Base-by-base conservation (phyloP, 2,797 vertebrate genomes). In the Cercopithecus hamlyni region DNA sequence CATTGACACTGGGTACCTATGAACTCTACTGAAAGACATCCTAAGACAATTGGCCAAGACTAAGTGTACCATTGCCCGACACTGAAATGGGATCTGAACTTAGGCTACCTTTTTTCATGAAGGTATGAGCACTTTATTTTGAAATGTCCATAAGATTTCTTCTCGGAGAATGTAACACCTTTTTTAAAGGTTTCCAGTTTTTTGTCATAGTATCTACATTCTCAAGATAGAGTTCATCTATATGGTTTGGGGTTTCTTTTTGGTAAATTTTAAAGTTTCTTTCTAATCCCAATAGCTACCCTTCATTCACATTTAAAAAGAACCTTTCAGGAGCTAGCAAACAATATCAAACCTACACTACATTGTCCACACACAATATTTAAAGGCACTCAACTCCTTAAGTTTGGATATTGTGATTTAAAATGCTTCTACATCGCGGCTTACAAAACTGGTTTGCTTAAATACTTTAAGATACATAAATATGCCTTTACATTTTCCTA, bases 401-500 rank as follows among this genome's bases (percentile, higher is more conserved):
- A 70, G n/a, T 85, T 80, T 82, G 30, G 67, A 22, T 41, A 50
- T 45, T 96, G 45, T 26, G 75, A 10, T 72, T 52, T 45, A 30
- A 77, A 80, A 89, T 64, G 14, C 39, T 95, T 94, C 55, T 88
- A 88, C 72, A 52, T 94, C 58, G 76, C 41, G 58, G 64, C 48
- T 94, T 93, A n/a, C 57, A 97, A 87, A 95, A 57, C 26, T 64
- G 5, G 43, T 77, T 92, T 85, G 58, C 45, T 90, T 64, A 88
- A 48, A 85, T 64, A 67, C 86, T 33, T 81, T 22, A 48, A 58
- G 64, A 61, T 52, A 33, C 33, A 70, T 80, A 89, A 64, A 57
- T 61, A 64, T 5, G 4, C 20, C 61, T 80, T 64, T 22, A 27
- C 14, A 33, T 55, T 57, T 50, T 73, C 27, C 36, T 72, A 19